A percentile compares a stretch with the other conserved stretches of the same genome.
phyloP scores from a whole-genome alignment of 2,888 invertebrate species.

The Phyllotreta cruciferae region DNA sequence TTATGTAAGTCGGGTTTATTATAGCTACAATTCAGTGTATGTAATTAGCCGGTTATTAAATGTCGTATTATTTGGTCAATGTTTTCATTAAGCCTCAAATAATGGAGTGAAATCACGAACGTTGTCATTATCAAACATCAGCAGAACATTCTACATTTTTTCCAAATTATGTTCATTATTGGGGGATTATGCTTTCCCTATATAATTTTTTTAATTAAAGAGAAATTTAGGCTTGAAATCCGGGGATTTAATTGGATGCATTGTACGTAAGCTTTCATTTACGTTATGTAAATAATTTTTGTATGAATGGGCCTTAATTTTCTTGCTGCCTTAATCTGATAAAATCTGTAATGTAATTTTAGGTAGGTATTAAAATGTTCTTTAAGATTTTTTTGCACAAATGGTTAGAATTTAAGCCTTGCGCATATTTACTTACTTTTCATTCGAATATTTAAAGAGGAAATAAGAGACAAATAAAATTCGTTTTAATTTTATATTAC shows the following conservation, averaged over 20 bases:
- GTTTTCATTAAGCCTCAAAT: conserved; percentile 13
- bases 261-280: no score
- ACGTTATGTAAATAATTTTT: no score
- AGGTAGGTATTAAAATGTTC: no score
- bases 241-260: no score
- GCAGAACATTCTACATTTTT: background rate
- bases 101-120: conserved; percentile 10
- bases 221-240: background rate
- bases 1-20: no score
- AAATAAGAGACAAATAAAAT: background rate
- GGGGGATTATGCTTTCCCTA: conserved; percentile 7
- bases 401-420: no score
- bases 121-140: conserved; percentile 7
- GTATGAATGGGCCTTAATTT: no score
- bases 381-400: no score
- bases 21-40: no score
- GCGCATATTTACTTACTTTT: no score
- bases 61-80: conserved; percentile 8
- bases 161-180: conserved; percentile 7
- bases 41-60: conserved; percentile 4
- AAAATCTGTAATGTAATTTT: no score
- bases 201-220: conserved; percentile 12
- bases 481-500: conserved; percentile 21
- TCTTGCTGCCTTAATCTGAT: no score
- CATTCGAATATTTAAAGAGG: background rate